Conservation (phyloP, 2,888 invertebrate species). For the Matsumyia berberina region DNA sequence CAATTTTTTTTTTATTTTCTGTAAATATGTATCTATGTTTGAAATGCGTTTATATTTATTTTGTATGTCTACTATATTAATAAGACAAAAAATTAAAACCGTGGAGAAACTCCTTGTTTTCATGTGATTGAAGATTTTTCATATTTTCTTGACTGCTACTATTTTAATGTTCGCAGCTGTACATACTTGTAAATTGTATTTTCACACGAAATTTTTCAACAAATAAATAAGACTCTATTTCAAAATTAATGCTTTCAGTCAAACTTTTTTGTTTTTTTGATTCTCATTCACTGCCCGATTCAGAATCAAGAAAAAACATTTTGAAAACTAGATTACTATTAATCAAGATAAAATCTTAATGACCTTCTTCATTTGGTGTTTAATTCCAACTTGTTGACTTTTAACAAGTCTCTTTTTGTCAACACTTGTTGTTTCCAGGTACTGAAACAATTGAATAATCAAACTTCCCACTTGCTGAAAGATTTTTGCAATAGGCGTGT, state of each 20-base stretch:
- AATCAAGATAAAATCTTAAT: background rate
- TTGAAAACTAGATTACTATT: background rate
- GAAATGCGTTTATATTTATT: no score
- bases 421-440: background rate
- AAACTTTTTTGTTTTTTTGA: background rate
- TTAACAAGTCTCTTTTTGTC: background rate
- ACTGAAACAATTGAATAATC: background rate
- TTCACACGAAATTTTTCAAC: background rate
- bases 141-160: no score
- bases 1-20: no score
- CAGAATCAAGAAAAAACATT: slow-evolving; percentile 3
- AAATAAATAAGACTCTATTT: no score
- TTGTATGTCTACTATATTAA: no score
- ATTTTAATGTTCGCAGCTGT: no score
- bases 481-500: no score
- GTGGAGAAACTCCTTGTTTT: no score
- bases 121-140: no score
- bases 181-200: no score
- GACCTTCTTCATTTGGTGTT: background rate
- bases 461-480: background rate
- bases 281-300: background rate
- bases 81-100: no score
- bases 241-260: background rate
- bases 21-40: no score
- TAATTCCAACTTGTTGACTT: slow-evolving; percentile 1